phyloP scores from a whole-genome alignment of 2,113 vertebrate species.

The Cinclus mexicanus region DNA sequence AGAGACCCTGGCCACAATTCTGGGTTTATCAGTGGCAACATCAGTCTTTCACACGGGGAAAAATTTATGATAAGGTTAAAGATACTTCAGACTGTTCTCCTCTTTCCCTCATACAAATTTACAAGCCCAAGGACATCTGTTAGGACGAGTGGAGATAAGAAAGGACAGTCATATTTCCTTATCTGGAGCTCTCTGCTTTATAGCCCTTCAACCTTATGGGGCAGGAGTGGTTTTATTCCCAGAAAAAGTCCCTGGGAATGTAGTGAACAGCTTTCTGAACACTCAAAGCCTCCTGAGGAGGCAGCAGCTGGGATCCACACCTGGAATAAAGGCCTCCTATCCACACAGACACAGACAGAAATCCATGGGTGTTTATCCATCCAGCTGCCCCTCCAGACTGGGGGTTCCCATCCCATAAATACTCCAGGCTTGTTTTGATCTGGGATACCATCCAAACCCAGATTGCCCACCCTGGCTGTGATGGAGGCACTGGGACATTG shows the following conservation, averaged over 20 bases:
- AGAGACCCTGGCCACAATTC: not conserved
- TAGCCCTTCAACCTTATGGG: not conserved
- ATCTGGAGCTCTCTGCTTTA: not conserved
- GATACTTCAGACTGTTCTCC: not conserved
- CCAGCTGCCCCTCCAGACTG: not conserved
- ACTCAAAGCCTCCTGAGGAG: not conserved
- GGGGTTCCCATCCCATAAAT: not conserved
- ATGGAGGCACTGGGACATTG: not conserved
- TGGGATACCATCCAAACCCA: not conserved
- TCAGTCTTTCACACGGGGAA: not conserved
- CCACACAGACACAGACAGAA: not conserved
- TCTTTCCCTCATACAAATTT: not conserved
- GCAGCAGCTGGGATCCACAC: not conserved
- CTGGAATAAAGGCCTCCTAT: not conserved
- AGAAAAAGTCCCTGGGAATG: not conserved
- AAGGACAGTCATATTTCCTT: conserved; percentile 2
- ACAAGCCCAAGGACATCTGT: conserved; percentile 5
- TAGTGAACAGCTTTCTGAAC: not conserved
- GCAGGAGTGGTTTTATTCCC: not conserved
- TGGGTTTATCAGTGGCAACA: not conserved
- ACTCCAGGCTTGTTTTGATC: not conserved
- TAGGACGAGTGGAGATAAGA: not conserved
- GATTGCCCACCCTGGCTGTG: not conserved
- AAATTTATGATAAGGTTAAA: conserved; percentile 10
- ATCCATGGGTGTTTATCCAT: not conserved